Evolutionary conservation across 2,888 invertebrate species (phyloP).

Genomic region (Cheilosia scutellata): DNA sequence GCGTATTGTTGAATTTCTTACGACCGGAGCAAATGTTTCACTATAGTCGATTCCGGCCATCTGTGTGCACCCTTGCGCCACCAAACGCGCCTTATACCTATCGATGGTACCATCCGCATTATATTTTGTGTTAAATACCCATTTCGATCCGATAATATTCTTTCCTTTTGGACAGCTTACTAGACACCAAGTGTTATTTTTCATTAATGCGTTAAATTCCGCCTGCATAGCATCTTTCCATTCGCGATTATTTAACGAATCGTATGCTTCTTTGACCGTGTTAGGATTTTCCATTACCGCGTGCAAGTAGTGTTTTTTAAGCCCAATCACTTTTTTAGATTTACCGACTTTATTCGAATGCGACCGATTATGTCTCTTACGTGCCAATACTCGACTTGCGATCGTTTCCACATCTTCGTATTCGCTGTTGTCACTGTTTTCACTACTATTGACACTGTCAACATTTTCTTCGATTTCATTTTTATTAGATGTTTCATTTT

Average conservation of each 20-base stretch:
- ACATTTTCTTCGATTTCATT: neutral
- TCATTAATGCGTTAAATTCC: slow-evolving; percentile 73
- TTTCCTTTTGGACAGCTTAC: slow-evolving; percentile 64
- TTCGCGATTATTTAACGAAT: slow-evolving; percentile 21
- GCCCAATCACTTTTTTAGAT: too few relatives aligned
- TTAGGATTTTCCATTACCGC: slow-evolving; percentile 26
- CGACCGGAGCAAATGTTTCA: slow-evolving; percentile 76
- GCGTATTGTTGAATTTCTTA: slow-evolving; percentile 46
- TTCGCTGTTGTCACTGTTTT: neutral
- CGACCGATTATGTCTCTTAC: slow-evolving; percentile 26
- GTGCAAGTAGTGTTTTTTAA: too few relatives aligned
- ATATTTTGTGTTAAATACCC: slow-evolving; percentile 65
- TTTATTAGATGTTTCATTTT: neutral
- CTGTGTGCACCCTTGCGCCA: slow-evolving; percentile 63
- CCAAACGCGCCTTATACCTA: slow-evolving; percentile 49
- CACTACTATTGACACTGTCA: neutral
- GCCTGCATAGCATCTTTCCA: slow-evolving; percentile 74
- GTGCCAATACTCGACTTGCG: slow-evolving; percentile 17
- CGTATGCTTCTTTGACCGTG: slow-evolving; percentile 32
- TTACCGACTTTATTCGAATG: slow-evolving; percentile 3
- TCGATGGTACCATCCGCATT: slow-evolving; percentile 65
- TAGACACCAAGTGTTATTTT: slow-evolving; percentile 77
- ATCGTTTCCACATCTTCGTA: slow-evolving; percentile 4
- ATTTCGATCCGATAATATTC: slow-evolving; percentile 56
- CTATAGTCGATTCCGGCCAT: slow-evolving; percentile 68